Conservation (phyloP, 2,888 invertebrate species). For the Peribatodes rhomboidaria region DNA sequence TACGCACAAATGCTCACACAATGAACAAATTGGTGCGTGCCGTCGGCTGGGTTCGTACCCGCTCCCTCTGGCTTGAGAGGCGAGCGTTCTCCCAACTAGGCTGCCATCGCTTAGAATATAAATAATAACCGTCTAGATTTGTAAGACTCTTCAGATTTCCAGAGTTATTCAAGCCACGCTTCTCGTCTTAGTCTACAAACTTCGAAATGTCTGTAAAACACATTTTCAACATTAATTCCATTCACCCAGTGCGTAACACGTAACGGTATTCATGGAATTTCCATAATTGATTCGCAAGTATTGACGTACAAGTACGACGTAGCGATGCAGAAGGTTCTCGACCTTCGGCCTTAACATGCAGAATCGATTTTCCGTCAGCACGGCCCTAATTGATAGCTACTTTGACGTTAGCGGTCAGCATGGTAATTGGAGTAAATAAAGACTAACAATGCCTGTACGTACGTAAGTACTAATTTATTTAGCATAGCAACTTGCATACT, state of each 20-base stretch:
- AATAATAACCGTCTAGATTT: too few relatives aligned
- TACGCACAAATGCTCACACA: too few relatives aligned
- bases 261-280: slow-evolving; percentile 12
- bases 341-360: slow-evolving; percentile 5
- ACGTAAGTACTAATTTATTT: too few relatives aligned
- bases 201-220: not conserved
- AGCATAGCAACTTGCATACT: too few relatives aligned
- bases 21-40: too few relatives aligned
- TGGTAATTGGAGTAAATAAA: not conserved
- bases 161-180: not conserved
- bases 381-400: not conserved
- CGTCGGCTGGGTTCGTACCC: too few relatives aligned
- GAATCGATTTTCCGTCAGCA: slow-evolving; percentile 12
- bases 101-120: too few relatives aligned
- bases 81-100: too few relatives aligned
- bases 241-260: slow-evolving; percentile 6
- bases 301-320: slow-evolving; percentile 11
- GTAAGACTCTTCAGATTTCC: too few relatives aligned
- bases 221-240: not conserved
- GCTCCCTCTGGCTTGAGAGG: too few relatives aligned
- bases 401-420: not conserved
- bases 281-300: slow-evolving; percentile 24
- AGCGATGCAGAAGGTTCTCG: slow-evolving; percentile 8
- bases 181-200: not conserved
- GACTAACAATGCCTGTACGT: too few relatives aligned